phyloP scores from a whole-genome alignment of 2,113 vertebrate species.

The Crotalus helleri region DNA sequence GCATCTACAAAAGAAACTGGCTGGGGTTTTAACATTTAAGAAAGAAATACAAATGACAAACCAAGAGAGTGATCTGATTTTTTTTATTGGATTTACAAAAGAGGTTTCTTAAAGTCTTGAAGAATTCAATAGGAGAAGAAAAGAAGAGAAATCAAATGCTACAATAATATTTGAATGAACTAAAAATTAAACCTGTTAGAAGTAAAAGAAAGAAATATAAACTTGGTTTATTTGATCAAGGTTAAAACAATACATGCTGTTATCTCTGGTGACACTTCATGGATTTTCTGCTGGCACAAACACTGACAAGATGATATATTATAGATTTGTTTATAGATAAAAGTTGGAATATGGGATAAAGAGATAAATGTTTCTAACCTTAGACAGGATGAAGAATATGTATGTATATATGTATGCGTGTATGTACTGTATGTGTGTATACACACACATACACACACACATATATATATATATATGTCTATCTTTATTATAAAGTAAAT shows the following conservation, averaged over 20 bases:
- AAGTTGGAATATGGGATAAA: background rate
- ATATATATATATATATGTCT: background rate
- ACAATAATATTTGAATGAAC: background rate
- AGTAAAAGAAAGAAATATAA: background rate
- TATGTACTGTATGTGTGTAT: no score
- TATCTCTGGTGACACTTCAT: background rate
- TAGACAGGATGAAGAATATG: background rate
- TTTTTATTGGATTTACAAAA: background rate
- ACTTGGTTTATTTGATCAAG: background rate
- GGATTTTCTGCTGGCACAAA: background rate
- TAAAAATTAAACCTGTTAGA: background rate
- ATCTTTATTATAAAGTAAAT: background rate
- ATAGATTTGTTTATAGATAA: background rate
- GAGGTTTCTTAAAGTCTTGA: background rate
- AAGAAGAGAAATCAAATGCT: background rate
- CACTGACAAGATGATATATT: background rate
- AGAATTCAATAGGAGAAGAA: background rate
- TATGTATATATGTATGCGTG: background rate
- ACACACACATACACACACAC: no score
- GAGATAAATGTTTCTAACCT: background rate
- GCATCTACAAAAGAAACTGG: background rate
- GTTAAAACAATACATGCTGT: background rate
- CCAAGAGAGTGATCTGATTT: background rate
- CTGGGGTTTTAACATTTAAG: background rate
- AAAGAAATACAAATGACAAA: background rate